Conservation (phyloP, 2,888 invertebrate species). For the Torymus auratus region DNA sequence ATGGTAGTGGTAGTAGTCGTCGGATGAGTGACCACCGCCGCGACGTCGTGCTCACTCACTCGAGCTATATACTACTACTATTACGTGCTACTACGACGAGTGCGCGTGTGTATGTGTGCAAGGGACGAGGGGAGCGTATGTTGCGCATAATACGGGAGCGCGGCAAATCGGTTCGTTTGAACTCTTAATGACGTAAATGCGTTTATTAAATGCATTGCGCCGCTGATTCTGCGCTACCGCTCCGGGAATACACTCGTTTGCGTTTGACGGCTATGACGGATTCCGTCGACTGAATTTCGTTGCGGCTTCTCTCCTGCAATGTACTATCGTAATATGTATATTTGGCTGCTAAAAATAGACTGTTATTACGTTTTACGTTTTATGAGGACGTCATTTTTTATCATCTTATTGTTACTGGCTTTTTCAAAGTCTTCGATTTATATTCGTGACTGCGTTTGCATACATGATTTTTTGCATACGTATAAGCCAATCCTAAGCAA, state of each 20-base stretch:
- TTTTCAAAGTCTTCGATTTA: too few relatives aligned
- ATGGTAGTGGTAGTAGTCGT: slow-evolving; percentile 13
- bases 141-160: background rate
- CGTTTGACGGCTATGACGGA: slow-evolving; percentile 39
- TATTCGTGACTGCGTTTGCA: too few relatives aligned
- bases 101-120: background rate
- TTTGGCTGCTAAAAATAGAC: too few relatives aligned
- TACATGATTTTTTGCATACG: too few relatives aligned
- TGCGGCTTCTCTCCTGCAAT: too few relatives aligned
- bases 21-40: slow-evolving; percentile 55
- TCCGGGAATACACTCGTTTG: too few relatives aligned
- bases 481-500: too few relatives aligned
- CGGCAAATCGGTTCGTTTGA: slow-evolving; percentile 53
- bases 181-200: slow-evolving; percentile 46
- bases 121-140: background rate
- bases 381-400: too few relatives aligned
- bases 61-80: slow-evolving; percentile 46
- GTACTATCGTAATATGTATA: too few relatives aligned
- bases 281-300: slow-evolving; percentile 11
- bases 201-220: slow-evolving; percentile 45
- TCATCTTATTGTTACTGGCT: too few relatives aligned
- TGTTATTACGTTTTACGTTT: too few relatives aligned
- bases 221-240: background rate
- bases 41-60: slow-evolving; percentile 51
- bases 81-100: too few relatives aligned